phyloP scores from a whole-genome alignment of 2,797 vertebrate genomes.

The Champsocephalus esox region DNA sequence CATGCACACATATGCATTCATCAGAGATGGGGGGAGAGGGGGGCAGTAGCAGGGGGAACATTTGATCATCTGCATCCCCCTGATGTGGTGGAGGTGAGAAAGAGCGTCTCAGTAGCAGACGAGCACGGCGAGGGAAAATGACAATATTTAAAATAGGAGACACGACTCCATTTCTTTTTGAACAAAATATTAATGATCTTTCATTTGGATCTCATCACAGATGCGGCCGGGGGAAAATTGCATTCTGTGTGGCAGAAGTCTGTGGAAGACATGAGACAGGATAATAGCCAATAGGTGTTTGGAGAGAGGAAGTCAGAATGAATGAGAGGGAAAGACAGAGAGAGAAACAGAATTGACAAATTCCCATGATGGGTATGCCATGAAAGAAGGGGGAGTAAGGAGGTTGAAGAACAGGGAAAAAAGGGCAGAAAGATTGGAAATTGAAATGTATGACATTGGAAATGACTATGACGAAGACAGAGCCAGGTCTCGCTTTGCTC shows the following conservation, averaged over 20 bases:
- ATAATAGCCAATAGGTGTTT: constrained; percentile 94
- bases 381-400: constrained; percentile 40
- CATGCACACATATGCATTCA: constrained; percentile 46
- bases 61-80: constrained; percentile 68
- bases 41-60: constrained; percentile 38
- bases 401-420: constrained; percentile 59
- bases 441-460: constrained; percentile 93
- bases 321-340: constrained; percentile 72
- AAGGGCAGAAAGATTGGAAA: constrained; percentile 77
- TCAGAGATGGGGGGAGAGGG: constrained; percentile 30
- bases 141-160: constrained; percentile 77
- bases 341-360: constrained; percentile 88
- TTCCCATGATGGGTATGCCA: constrained; percentile 81
- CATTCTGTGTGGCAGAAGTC: constrained; percentile 87
- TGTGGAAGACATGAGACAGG: constrained; percentile 88
- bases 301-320: constrained; percentile 76
- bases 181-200: constrained; percentile 90
- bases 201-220: constrained; percentile 92
- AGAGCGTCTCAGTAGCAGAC: constrained; percentile 58
- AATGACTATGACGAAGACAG: constrained; percentile 85
- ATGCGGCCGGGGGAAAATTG: constrained; percentile 88
- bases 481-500: constrained; percentile 77
- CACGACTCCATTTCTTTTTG: constrained; percentile 81
- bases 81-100: constrained; percentile 59
- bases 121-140: constrained; percentile 53